Evolutionary conservation across 2,113 vertebrate species (phyloP), one percentile per base, ranked within the genome.

Genomic region (Hyperopisus bebe): DNA sequence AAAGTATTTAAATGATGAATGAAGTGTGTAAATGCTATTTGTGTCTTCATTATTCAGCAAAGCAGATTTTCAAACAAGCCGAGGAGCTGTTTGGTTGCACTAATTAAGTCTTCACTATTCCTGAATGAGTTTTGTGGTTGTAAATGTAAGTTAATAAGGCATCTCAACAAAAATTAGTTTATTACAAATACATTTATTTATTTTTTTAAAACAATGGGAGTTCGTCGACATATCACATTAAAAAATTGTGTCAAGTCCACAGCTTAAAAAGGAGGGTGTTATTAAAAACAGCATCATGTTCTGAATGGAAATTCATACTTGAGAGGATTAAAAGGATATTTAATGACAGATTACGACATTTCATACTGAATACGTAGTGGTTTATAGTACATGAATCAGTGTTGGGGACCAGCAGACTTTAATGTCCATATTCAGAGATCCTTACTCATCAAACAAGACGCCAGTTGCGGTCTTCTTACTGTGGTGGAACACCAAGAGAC

Each of bases 371-470:
- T 24, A 39, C 17, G 19, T 17, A 84, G 44, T 42, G 44, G 42
- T 24, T n/a, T n/a, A 84, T 42, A 8, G 82, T 39, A 47, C 7
- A 27, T 24, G 82, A 24, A 46, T 44, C 42, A 19, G 70, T 77
- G 70, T 24, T 39, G 31, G 62, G n/a, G 62, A 66, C n/a, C 31
- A 83, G 80, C 42, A 83, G 19, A 44, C 42, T 5, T 35, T 50
- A 46, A n/a, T 74, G 24, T 74, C 6, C 1, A n/a, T 93, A 89
- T 92, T 88, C 86, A 91, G 24, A 92, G 91, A 35, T 95, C 93
- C n/a, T 92, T 92, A 58, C 47, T 95, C 94, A 58, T 95, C 94
- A 48, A 95, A 96, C 50, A 93, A 92, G 84, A 96, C 95, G 0
- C 95, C 95, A 0, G 94, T 95, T 51, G 95, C 94, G 6, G 90